Evolutionary conservation across 2,888 invertebrate species (phyloP).

Genomic region (Anticlea derivata): DNA sequence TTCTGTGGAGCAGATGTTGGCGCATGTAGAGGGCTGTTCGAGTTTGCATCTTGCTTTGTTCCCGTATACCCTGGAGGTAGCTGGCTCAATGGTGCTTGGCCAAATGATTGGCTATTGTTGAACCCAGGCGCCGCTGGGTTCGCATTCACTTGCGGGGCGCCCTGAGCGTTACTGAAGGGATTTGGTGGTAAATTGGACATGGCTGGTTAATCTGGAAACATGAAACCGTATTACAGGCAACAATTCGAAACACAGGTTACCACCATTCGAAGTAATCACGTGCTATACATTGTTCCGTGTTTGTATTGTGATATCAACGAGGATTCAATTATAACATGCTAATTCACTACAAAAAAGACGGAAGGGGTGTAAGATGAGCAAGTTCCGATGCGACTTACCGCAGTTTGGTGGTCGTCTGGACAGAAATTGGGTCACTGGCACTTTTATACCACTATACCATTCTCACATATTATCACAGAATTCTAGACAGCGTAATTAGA

Average conservation of each 20-base stretch:
- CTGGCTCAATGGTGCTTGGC: constrained; percentile 61
- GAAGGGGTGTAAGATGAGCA: constrained; percentile 53
- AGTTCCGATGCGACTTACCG: constrained; percentile 58
- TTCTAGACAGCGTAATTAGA: constrained; percentile 65
- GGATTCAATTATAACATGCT: constrained; percentile 72
- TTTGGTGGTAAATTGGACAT: constrained; percentile 78
- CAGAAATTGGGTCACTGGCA: constrained; percentile 60
- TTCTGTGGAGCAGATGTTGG: constrained; percentile 47
- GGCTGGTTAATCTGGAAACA: constrained; percentile 73
- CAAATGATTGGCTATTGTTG: constrained; percentile 56
- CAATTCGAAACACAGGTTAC: constrained; percentile 3
- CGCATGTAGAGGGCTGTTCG: constrained; percentile 61
- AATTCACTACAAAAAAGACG: constrained; percentile 73
- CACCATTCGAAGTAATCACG: constrained; percentile 10
- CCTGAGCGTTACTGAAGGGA: constrained; percentile 63
- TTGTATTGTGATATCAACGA: constrained; percentile 61
- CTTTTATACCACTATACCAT: constrained; percentile 65
- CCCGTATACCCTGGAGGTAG: constrained; percentile 59
- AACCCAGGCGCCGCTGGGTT: constrained; percentile 52
- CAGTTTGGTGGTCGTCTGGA: constrained; percentile 51
- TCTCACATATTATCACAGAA: constrained; percentile 69
- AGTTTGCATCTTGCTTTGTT: constrained; percentile 69
- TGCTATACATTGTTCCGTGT: constrained; percentile 40
- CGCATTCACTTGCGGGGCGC: constrained; percentile 55
- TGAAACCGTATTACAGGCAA: constrained; percentile 41